Evolutionary conservation across 2,888 invertebrate genomes (phyloP), one percentile per base, ranked within the genome.

Genomic region (Athripsodes cinereus): DNA sequence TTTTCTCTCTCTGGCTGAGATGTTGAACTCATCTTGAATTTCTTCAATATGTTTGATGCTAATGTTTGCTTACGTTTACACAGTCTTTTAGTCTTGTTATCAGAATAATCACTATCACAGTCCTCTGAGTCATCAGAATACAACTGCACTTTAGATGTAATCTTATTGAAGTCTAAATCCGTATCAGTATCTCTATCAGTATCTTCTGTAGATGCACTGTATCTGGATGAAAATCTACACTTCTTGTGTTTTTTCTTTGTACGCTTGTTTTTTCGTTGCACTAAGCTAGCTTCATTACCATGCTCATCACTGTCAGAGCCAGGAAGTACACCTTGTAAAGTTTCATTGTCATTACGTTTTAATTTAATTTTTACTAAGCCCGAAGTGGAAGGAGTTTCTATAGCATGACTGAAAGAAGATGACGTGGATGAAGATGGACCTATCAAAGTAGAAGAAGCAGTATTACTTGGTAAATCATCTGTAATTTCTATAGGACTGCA

Each of bases 121-220:
- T 22, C 13, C 18, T 34, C 47, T 1, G 11, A 31, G 21, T 21
- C 48, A 18, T 55, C 55, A 21, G 34, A 22, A 21, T 56, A 44
- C 5, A 44, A 26, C 2, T 20, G 16, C 13, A n/a, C 16, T 40
- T 2, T 40, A n/a, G 40, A 13, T 40, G 3, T 13, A 16, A 3
- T 13, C 3, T n/a, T 16, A 40, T 40, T 2, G 16, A 16, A 40
- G 3, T 40, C 40, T 5, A 40, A 3, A 40, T 40, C 40, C 3
- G 46, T 55, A 22, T 61, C 61, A 19, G 61, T 59, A 31, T 63
- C 63, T 11, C 55, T 52, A 18, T 63, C 61, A 5, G 59, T 61
- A 13, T 54, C 54, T 52, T 59, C 62, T 2, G 62, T 62, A 18
- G 62, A 62, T 13, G 57, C 55, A 26, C 46, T 51, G 22, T 60